Conservation (phyloP, 1,140 invertebrate species). For the Laupala kohalensis region DNA sequence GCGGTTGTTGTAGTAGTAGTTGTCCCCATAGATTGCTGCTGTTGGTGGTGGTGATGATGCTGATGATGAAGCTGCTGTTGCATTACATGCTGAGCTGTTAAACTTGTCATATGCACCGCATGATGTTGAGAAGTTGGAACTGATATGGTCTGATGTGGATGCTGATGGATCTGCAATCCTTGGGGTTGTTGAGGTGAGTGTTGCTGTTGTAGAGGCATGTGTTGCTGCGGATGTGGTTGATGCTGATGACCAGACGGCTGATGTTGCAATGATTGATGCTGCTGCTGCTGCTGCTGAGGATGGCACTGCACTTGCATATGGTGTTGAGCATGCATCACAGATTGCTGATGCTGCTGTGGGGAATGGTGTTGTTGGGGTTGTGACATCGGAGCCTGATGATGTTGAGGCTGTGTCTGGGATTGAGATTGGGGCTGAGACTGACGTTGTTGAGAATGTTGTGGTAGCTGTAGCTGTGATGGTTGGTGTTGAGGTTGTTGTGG, state of each 20-base stretch:
- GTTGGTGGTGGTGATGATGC: constrained; percentile 19
- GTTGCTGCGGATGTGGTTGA: not conserved
- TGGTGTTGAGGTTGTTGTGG: constrained; percentile 27
- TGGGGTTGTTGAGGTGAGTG: constrained; percentile 13
- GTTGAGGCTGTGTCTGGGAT: constrained; percentile 15
- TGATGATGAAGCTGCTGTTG: constrained; percentile 26
- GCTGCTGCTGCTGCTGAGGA: constrained; percentile 9
- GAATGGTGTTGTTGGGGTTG: constrained; percentile 26
- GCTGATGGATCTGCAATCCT: constrained; percentile 22
- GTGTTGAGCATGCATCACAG: constrained; percentile 6
- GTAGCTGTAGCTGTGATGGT: constrained; percentile 33
- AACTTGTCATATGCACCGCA: not conserved
- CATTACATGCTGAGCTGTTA: not conserved
- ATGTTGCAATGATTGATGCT: constrained; percentile 20
- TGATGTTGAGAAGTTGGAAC: not conserved
- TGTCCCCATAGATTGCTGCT: constrained; percentile 9
- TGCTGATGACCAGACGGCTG: constrained; percentile 2
- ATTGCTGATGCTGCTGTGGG: constrained; percentile 20
- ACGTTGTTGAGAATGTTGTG: constrained; percentile 36
- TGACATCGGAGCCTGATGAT: constrained; percentile 24
- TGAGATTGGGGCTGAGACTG: constrained; percentile 33
- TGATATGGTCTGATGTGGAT: constrained; percentile 18
- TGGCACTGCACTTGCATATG: constrained; percentile 10
- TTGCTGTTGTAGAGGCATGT: constrained; percentile 8
- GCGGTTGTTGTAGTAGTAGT: constrained; percentile 21